Conservation (phyloP, 2,888 invertebrate genomes). For the Lordiphosa andalusiaca region DNA sequence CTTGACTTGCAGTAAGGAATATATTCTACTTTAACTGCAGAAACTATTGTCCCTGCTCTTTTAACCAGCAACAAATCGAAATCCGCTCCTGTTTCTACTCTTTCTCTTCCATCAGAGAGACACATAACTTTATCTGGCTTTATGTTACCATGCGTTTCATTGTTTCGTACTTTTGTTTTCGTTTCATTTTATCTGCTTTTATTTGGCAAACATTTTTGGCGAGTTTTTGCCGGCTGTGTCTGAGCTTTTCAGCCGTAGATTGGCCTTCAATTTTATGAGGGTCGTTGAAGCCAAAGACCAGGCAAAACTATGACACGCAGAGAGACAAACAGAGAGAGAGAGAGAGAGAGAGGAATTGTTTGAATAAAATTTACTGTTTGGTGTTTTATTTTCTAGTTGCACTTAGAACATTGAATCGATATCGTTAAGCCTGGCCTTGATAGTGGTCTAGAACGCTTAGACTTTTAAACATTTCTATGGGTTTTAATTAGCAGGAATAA, state of each 20-base stretch:
- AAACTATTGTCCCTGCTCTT: too few species aligned
- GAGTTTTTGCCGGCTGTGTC: conserved; percentile 19
- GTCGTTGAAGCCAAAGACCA: conserved; percentile 7
- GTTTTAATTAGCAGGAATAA: conserved; percentile 41
- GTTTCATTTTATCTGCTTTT: conserved; percentile 15
- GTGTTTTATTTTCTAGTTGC: conserved; percentile 34
- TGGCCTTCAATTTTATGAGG: conserved; percentile 39
- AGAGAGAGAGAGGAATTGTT: neutral
- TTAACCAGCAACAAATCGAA: too few species aligned
- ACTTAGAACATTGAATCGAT: conserved; percentile 20
- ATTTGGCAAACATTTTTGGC: conserved; percentile 8
- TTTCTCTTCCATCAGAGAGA: conserved; percentile 1
- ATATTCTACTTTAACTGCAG: too few species aligned
- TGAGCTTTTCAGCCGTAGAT: conserved; percentile 30
- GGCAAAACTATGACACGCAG: too few species aligned
- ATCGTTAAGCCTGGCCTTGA: conserved; percentile 59
- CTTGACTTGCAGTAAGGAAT: too few species aligned
- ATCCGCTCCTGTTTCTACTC: conserved; percentile 11
- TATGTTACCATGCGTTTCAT: conserved; percentile 13
- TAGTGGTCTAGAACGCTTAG: conserved; percentile 15
- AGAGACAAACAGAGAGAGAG: too few species aligned
- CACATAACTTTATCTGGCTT: conserved; percentile 28
- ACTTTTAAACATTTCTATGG: conserved; percentile 47
- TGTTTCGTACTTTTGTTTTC: conserved; percentile 17
- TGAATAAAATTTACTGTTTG: conserved; percentile 9